Percentiles rank a stretch among this genome's conserved stretches.
These are phyloP conservation scores for Rutilus rutilus DNA, from an alignment of 2,113 vertebrate genomes.

Conservation along the genomic window DNA sequence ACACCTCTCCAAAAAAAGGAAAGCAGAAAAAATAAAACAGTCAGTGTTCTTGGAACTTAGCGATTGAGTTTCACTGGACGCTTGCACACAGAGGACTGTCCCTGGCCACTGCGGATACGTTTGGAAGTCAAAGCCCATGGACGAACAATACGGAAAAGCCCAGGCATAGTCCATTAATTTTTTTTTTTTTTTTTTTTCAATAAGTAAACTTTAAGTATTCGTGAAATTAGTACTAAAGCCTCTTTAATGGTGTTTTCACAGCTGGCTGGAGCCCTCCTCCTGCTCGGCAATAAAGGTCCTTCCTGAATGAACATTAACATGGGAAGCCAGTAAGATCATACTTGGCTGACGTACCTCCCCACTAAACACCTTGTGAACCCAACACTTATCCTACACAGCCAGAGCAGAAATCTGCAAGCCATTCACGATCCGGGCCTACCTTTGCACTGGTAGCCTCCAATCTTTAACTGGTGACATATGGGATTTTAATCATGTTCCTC, in stretches of 20 bases:
- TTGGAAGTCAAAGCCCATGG: conserved; percentile 56
- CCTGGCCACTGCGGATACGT: conserved; percentile 64
- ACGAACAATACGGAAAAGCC: conserved; percentile 73
- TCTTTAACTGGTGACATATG: conserved; percentile 68
- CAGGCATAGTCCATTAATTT: conserved; percentile 71
- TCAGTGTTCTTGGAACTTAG: conserved; percentile 60
- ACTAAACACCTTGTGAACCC: conserved; percentile 77
- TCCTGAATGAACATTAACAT: conserved; percentile 77
- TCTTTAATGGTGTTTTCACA: conserved; percentile 79
- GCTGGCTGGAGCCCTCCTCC: conserved; percentile 68
- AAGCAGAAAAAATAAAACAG: conserved; percentile 45
- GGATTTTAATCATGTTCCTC: conserved; percentile 64
- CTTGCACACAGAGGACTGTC: conserved; percentile 46
- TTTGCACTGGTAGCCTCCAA: conserved; percentile 54
- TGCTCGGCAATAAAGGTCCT: conserved; percentile 70
- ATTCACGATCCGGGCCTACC: conserved; percentile 41
- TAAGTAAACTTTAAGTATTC: conserved; percentile 75
- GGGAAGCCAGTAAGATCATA: conserved; percentile 77
- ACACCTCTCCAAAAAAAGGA: conserved; percentile 42
- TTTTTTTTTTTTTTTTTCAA: conserved; percentile 64
- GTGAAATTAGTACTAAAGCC: conserved; percentile 78
- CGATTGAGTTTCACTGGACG: conserved; percentile 65
- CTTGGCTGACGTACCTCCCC: conserved; percentile 69
- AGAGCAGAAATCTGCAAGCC: conserved; percentile 62
- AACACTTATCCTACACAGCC: conserved; percentile 63